phyloP scores from a whole-genome alignment of 2,113 vertebrate species.

The Sturnus vulgaris region DNA sequence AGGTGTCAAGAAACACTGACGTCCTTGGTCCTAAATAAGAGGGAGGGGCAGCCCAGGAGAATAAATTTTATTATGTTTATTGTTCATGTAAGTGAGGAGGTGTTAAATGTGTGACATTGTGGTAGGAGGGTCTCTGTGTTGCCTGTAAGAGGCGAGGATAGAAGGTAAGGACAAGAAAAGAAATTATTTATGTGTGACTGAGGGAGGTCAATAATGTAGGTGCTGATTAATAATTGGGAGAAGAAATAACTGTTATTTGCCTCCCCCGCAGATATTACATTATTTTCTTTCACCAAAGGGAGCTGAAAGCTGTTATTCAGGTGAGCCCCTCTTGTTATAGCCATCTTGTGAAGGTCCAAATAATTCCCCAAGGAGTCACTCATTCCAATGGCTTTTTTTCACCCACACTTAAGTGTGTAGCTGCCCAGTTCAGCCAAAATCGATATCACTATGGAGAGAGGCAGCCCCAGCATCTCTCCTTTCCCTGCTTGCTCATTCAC shows the following conservation, averaged over 20 bases:
- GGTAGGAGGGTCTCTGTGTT: not conserved
- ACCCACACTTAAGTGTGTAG: not conserved
- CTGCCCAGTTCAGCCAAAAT: not conserved
- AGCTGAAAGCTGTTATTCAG: not conserved
- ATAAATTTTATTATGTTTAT: not conserved
- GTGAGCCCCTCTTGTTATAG: not conserved
- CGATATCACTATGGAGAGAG: not conserved
- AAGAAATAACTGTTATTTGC: not conserved
- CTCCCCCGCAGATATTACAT: not conserved
- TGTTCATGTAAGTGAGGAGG: not conserved
- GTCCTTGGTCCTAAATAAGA: not conserved
- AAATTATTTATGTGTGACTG: not conserved
- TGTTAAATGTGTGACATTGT: not conserved
- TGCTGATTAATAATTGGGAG: not conserved
- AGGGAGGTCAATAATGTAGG: not conserved
- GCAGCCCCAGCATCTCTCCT: not conserved
- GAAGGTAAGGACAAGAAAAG: not conserved
- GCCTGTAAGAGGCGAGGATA: not conserved
- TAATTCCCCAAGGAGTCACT: not conserved
- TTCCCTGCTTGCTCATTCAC: not conserved
- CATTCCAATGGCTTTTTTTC: not conserved
- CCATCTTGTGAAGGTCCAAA: not conserved
- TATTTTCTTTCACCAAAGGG: not conserved
- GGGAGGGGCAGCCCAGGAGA: not conserved
- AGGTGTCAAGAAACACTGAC: not conserved